Evolutionary conservation across 2,888 invertebrate genomes (phyloP).

Genomic region (Corbicula japonica): DNA sequence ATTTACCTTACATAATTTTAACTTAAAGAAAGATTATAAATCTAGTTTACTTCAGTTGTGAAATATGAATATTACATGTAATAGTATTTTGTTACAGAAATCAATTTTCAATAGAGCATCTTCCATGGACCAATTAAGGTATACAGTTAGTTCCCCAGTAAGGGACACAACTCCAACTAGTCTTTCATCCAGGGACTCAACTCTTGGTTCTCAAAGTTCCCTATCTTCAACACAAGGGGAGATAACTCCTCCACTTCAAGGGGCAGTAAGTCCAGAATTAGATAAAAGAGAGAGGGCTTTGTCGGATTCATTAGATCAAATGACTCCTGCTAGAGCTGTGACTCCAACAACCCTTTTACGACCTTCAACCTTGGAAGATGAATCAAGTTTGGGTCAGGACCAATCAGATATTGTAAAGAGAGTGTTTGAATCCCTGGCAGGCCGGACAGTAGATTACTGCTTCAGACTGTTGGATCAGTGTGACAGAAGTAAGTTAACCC

Average conservation of each 20-base stretch:
- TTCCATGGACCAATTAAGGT: constrained; percentile 1
- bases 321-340: constrained; percentile 9
- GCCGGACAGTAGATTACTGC: constrained; percentile 80
- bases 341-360: constrained; percentile 28
- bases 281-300: constrained; percentile 12
- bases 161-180: constrained; percentile 22
- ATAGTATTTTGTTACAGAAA: no score
- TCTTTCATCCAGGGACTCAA: constrained; percentile 29
- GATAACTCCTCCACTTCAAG: not conserved
- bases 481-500: constrained; percentile 84
- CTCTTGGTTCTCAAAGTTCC: constrained; percentile 25
- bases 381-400: not conserved
- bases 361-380: constrained; percentile 14
- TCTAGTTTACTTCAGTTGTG: no score
- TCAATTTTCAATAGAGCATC: constrained; percentile 7
- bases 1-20: no score
- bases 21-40: no score
- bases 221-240: constrained; percentile 20
- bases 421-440: constrained; percentile 70
- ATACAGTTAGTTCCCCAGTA: not conserved
- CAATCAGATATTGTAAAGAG: constrained; percentile 27
- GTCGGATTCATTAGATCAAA: constrained; percentile 16
- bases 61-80: no score
- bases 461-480: constrained; percentile 83
- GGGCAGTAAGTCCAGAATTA: not conserved